Evolutionary conservation across 2,888 invertebrate genomes (phyloP), one percentile per base, ranked within the genome.

Genomic region (Aphidius colemani): DNA sequence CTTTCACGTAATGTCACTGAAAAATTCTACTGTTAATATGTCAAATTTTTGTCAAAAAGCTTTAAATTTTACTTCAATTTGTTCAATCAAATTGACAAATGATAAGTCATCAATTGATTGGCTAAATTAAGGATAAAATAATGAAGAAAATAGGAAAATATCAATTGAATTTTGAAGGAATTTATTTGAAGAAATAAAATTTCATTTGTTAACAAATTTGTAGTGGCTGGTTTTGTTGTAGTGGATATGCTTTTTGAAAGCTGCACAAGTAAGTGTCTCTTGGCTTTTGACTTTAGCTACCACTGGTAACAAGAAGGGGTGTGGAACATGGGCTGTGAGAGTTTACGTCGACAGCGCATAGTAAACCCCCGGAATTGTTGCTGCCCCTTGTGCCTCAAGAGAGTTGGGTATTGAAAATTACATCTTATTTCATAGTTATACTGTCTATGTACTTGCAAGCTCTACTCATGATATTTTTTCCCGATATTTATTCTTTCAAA

Each of bases 281-380:
- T 30, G 30, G 30, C 30, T 30, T 30, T 30, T 30, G 30, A 30
- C 30, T 30, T 70, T 68, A 46, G 64, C 65, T 65, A 62, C 48
- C 58, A 18, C 43, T 45, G 57, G 48, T 70, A 65, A 70, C 68
- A 71, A 71, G 70, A 73, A 68, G 73, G 71, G 73, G 74, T 71
- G 75, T 74, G 75, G 30, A 30, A 30, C 5, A 30, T 74, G 76
- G 78, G 78, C 78, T 75, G 78, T 78, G 76, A 79, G 78, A 80
- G 79, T 81, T 81, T 81, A 81, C 79, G 80, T 77, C 77, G 80
- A 80, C 80, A 77, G 79, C 73, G 72, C 75, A 75, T 79, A 77
- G 78, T 81, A 81, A 80, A 81, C 74, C 78, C 78, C 75, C 74
- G 73, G 79, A 81, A 78, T 80, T 79, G 80, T 81, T 76, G 75